Base-by-base conservation (phyloP, 2,113 vertebrate genomes). In the Archilochus colubris region DNA sequence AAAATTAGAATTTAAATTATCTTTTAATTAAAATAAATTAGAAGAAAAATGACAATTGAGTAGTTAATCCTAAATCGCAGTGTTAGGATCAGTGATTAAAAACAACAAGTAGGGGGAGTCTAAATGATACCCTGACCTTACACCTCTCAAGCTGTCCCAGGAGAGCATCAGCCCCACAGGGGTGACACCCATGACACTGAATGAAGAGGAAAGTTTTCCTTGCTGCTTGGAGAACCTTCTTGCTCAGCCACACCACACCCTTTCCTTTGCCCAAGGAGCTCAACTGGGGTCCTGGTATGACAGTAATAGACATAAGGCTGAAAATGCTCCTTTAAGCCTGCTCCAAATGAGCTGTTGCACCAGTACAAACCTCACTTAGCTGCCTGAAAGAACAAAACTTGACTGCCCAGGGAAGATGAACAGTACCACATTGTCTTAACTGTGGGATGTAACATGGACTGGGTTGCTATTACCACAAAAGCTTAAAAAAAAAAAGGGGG, bases 21-120 rank as follows among this genome's bases (percentile, higher is more conserved):
- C 46, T 82, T 40, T 44, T 55, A 89, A 85, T 82, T 84, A 85
- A 91, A 89, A 92, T 25, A 57, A 44, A 82, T 91, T 22, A 68
- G 48, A 87, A 76, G 38, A 53, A 91, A 93, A 89, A 44, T 27
- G 8, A 64, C 43, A 63, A 51, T 38, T 83, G 74, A 91, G 36
- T 67, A 73, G 22, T 18, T 74, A 76, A 88, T 57, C 55, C n/a
- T 66, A 76, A 80, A 86, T 19, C 23, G 46, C 3, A 19, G 63
- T 44, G 31, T 63, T 63, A 59, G 72, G 51, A 13, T 40, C 74
- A 88, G 33, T n/a, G 69, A 50, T 51, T 70, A 63, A 66, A 77
- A 80, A 1, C 27, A 78, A 43, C 30, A 87, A 30, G 25, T 28
- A 73, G 50, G 16, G 12, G 44, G 4, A 80, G 12, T 21, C 62